Conservation (phyloP, 2,113 vertebrate species). For the Harpagus bidentatus region DNA sequence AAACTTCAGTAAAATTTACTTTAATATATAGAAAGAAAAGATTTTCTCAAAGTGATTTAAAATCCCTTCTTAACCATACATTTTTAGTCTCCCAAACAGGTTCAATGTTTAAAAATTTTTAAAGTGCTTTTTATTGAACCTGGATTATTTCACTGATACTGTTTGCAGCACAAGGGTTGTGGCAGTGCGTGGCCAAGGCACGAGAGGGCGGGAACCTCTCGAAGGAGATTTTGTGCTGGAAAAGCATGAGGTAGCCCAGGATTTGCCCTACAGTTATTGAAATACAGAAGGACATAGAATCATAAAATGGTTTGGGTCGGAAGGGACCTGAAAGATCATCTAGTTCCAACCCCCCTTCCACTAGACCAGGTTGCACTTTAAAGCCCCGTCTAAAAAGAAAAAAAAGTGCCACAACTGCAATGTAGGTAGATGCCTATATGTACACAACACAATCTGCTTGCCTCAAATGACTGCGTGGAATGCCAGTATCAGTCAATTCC, state of each 20-base stretch:
- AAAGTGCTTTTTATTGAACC: background rate
- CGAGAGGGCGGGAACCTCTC: background rate
- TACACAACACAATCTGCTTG: background rate
- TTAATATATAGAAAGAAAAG: background rate
- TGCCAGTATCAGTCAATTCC: background rate
- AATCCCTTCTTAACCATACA: background rate
- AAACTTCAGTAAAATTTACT: background rate
- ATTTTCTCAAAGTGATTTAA: background rate
- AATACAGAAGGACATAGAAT: background rate
- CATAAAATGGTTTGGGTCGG: no score
- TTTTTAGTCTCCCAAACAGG: background rate
- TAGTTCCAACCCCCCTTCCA: no score
- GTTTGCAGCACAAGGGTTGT: background rate
- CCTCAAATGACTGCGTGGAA: background rate
- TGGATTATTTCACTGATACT: background rate
- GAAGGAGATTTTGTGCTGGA: background rate
- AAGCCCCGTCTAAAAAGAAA: no score
- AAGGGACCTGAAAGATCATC: no score
- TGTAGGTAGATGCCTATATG: background rate
- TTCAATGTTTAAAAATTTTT: background rate
- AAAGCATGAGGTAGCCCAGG: background rate
- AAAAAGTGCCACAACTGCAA: no score
- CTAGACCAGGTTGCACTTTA: no score
- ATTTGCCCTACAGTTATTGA: background rate
- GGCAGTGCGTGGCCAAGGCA: background rate